These are phyloP conservation scores for Gallinago media DNA, from an alignment of 2,113 vertebrate species.

Conservation along the genomic window DNA sequence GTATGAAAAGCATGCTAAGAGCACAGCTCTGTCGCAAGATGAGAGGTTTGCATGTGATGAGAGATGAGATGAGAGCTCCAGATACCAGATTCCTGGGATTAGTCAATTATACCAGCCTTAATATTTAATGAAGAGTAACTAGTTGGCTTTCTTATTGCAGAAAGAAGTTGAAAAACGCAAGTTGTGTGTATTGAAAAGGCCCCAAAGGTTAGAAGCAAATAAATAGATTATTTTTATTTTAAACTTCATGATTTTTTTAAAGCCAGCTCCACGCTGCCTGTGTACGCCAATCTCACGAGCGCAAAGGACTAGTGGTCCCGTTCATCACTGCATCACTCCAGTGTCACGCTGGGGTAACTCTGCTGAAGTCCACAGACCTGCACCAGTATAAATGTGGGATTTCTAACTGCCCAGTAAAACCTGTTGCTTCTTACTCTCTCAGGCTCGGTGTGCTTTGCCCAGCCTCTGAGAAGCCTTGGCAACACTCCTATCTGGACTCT, in stretches of 20 bases:
- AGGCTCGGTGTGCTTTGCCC: neutral
- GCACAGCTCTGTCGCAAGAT: neutral
- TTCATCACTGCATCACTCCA: neutral
- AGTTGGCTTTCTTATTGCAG: neutral
- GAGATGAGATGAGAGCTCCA: neutral
- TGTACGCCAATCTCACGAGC: rapidly evolving
- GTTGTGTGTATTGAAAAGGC: neutral
- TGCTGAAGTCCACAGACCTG: neutral
- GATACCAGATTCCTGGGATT: neutral
- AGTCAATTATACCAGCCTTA: neutral
- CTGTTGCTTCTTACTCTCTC: neutral
- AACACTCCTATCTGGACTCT: neutral
- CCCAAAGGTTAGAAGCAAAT: neutral
- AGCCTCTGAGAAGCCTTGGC: neutral
- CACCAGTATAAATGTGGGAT: neutral
- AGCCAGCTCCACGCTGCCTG: neutral
- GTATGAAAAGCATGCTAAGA: neutral
- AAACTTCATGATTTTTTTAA: neutral
- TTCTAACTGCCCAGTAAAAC: neutral
- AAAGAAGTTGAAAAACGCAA: neutral
- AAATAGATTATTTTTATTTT: neutral
- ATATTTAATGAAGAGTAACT: neutral
- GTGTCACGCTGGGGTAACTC: neutral
- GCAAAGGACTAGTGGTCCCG: neutral
- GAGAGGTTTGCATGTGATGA: too few species aligned